phyloP scores from a whole-genome alignment of 2,113 vertebrate genomes.

The Scomber colias region DNA sequence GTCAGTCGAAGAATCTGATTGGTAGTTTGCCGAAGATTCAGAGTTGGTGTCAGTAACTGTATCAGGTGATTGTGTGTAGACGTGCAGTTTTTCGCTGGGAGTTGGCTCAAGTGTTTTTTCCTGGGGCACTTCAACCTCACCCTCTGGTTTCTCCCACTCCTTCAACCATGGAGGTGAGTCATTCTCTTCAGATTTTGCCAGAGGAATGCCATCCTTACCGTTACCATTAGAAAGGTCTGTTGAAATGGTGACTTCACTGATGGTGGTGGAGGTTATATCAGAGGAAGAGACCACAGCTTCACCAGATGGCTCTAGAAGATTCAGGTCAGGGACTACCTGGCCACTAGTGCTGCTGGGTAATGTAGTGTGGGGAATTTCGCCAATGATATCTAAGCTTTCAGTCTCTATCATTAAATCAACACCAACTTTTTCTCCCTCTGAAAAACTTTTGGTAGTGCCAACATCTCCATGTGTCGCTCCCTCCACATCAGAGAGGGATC shows the following conservation, averaged over 20 bases:
- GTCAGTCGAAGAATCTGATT: slow-evolving; percentile 86
- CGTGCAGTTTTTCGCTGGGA: slow-evolving; percentile 42
- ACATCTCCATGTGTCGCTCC: slow-evolving; percentile 10
- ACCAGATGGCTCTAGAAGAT: slow-evolving; percentile 41
- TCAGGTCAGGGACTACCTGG: slow-evolving; percentile 33
- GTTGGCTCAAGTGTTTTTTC: slow-evolving; percentile 80
- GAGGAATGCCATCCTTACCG: slow-evolving; percentile 15
- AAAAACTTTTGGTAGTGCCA: slow-evolving; percentile 23
- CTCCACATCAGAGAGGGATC: slow-evolving; percentile 3
- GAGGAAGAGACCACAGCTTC: slow-evolving; percentile 50
- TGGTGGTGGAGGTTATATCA: slow-evolving; percentile 47
- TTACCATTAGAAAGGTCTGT: slow-evolving; percentile 12
- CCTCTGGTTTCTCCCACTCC: slow-evolving; percentile 50
- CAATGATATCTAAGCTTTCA: slow-evolving; percentile 18
- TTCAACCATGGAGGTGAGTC: slow-evolving; percentile 29
- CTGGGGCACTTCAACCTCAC: slow-evolving; percentile 68
- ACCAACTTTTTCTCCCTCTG: slow-evolving; percentile 11
- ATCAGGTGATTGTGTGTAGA: slow-evolving; percentile 60
- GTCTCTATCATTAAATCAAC: background rate
- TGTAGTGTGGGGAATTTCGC: slow-evolving; percentile 34
- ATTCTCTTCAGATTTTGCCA: slow-evolving; percentile 29
- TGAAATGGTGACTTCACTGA: slow-evolving; percentile 37
- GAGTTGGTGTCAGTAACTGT: slow-evolving; percentile 72
- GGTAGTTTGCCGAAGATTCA: slow-evolving; percentile 81
- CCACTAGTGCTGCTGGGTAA: slow-evolving; percentile 53